Percentiles rank a stretch among this genome's conserved stretches.
Evolutionary conservation across 2,888 invertebrate genomes (phyloP).

Genomic region (Drosophila helvetica): DNA sequence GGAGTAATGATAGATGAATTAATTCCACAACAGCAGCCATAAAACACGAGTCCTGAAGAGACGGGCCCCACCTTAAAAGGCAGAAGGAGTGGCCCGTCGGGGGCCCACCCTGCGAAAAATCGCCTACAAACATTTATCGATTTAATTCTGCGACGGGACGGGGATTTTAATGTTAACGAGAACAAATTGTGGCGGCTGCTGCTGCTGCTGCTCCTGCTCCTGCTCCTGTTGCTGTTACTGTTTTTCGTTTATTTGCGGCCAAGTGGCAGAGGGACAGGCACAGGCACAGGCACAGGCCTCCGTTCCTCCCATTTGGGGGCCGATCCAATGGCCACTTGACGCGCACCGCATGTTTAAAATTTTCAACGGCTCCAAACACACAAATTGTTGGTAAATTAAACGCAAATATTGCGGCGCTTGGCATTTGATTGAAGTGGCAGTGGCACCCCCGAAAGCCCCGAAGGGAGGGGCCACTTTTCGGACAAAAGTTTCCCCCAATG

Average conservation of each 20-base stretch:
- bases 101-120: slow-evolving; percentile 8
- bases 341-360: slow-evolving; percentile 56
- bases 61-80: too few species aligned
- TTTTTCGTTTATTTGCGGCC: slow-evolving; percentile 15
- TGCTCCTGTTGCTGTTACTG: slow-evolving; percentile 19
- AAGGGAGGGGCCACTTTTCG: slow-evolving; percentile 9
- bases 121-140: slow-evolving; percentile 47
- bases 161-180: slow-evolving; percentile 51
- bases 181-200: slow-evolving; percentile 29
- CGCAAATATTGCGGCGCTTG: slow-evolving; percentile 57
- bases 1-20: not conserved
- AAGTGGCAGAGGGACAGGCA: not conserved
- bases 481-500: slow-evolving; percentile 33
- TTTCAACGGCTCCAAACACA: slow-evolving; percentile 51
- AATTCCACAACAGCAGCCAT: not conserved
- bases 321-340: slow-evolving; percentile 52
- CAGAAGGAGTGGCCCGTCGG: too few species aligned
- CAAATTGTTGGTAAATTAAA: slow-evolving; percentile 64
- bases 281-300: not conserved
- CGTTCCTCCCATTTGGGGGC: not conserved
- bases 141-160: slow-evolving; percentile 39
- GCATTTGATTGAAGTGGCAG: slow-evolving; percentile 48
- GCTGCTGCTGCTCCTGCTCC: slow-evolving; percentile 20
- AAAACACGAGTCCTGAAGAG: too few species aligned
- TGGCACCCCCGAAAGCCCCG: not conserved